Evolutionary conservation across 2,113 vertebrate genomes (phyloP).

Genomic region (Fregetta grallaria): DNA sequence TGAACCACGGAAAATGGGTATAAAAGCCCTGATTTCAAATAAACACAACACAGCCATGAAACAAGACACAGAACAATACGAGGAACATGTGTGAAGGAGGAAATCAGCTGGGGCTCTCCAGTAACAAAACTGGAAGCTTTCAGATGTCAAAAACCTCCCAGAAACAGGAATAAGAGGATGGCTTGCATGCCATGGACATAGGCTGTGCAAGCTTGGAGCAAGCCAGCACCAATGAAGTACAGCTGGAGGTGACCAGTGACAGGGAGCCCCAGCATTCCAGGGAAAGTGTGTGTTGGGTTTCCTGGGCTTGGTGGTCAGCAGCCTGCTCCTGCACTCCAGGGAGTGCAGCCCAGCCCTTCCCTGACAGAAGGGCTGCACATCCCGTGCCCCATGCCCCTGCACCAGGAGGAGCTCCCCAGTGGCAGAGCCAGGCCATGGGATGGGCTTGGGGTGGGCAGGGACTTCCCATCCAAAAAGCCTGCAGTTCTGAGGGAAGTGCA

Average conservation of each 20-base stretch:
- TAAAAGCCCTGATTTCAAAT: not conserved
- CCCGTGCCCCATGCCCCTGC: not conserved
- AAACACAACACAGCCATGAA: not conserved
- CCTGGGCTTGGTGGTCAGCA: not conserved
- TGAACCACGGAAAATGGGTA: not conserved
- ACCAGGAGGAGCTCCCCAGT: not conserved
- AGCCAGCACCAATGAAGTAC: not conserved
- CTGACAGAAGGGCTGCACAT: not conserved
- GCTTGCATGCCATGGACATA: not conserved
- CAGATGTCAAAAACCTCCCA: constrained; percentile 11
- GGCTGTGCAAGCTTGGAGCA: not conserved
- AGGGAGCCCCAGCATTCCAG: fast-evolving
- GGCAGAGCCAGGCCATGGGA: too few relatives aligned
- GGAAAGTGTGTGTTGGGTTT: not conserved
- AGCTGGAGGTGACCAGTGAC: not conserved
- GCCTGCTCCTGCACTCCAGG: not conserved
- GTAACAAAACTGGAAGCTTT: constrained; percentile 26
- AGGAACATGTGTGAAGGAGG: not conserved
- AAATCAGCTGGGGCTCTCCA: constrained; percentile 2
- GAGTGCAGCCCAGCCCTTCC: not conserved
- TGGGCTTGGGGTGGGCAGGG: not conserved
- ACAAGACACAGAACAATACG: not conserved
- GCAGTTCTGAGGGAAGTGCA: fast-evolving
- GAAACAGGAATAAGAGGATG: not conserved
- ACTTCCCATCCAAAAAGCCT: not conserved